phyloP scores from a whole-genome alignment of 2,888 invertebrate species.

The Heteromurus nitidus region DNA sequence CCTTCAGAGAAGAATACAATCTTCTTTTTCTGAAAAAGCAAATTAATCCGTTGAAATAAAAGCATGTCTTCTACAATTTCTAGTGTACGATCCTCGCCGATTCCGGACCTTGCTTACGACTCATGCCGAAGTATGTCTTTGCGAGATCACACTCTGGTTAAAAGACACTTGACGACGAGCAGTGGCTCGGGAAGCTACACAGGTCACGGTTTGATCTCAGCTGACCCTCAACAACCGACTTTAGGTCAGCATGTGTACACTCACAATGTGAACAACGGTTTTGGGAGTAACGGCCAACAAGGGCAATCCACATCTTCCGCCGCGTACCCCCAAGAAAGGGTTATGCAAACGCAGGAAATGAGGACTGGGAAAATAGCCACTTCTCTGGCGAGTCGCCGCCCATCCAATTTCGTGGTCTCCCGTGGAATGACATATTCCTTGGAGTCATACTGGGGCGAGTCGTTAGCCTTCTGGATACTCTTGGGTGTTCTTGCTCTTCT shows the following conservation, averaged over 20 bases:
- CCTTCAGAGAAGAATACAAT: neutral
- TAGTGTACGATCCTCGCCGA: conserved; percentile 71
- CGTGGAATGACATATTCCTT: conserved; percentile 69
- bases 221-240: neutral
- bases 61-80: conserved; percentile 71
- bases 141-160: conserved; percentile 70
- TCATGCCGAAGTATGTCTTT: conserved; percentile 70
- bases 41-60: conserved; percentile 14
- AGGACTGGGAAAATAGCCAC: conserved; percentile 37
- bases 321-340: conserved; percentile 9
- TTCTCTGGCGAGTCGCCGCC: conserved; percentile 49
- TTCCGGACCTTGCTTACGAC: conserved; percentile 73
- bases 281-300: conserved; percentile 8
- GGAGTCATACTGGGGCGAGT: conserved; percentile 75
- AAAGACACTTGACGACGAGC: conserved; percentile 67
- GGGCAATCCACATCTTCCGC: conserved; percentile 35
- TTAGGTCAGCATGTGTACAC: conserved; percentile 30
- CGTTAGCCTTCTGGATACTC: conserved; percentile 86
- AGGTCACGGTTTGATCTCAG: conserved; percentile 17
- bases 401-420: conserved; percentile 64
- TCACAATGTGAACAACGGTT: conserved; percentile 41
- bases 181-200: conserved; percentile 42
- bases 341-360: conserved; percentile 48
- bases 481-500: conserved; percentile 83
- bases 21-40: conserved; percentile 21